Percentiles rank a stretch among this genome's conserved stretches.
Conservation (phyloP, 2,113 vertebrate genomes). For the Toxotes chatareus region DNA sequence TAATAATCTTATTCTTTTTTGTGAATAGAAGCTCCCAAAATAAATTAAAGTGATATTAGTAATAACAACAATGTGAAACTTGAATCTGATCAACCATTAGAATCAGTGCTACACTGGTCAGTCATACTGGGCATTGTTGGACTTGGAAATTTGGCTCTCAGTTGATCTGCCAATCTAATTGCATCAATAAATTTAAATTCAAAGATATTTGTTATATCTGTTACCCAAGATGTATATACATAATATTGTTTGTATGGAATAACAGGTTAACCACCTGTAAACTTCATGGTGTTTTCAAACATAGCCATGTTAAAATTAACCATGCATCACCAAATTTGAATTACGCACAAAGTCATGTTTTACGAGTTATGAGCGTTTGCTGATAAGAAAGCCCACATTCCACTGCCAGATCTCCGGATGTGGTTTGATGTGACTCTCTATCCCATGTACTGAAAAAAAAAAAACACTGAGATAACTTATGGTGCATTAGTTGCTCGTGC, state of each 20-base stretch:
- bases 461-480: conserved; percentile 18
- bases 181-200: not conserved
- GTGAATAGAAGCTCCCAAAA: not conserved
- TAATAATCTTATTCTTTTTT: not conserved
- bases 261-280: not conserved
- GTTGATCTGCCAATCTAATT: not conserved
- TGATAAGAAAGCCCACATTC: conserved; percentile 5
- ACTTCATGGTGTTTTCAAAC: not conserved
- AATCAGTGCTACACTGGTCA: not conserved
- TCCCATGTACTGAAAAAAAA: conserved; percentile 10
- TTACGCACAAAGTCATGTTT: not conserved
- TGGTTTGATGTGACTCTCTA: not conserved
- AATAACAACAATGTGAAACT: not conserved
- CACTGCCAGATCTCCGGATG: not conserved
- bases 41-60: not conserved
- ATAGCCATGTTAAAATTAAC: not conserved
- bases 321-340: not conserved
- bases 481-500: conserved; percentile 13
- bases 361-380: not conserved
- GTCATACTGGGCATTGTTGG: not conserved
- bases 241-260: not conserved
- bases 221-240: not conserved
- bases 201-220: not conserved
- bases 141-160: not conserved
- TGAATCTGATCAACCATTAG: not conserved